Base-by-base conservation (phyloP, 1,140 invertebrate species). In the Drosophila parvula region DNA sequence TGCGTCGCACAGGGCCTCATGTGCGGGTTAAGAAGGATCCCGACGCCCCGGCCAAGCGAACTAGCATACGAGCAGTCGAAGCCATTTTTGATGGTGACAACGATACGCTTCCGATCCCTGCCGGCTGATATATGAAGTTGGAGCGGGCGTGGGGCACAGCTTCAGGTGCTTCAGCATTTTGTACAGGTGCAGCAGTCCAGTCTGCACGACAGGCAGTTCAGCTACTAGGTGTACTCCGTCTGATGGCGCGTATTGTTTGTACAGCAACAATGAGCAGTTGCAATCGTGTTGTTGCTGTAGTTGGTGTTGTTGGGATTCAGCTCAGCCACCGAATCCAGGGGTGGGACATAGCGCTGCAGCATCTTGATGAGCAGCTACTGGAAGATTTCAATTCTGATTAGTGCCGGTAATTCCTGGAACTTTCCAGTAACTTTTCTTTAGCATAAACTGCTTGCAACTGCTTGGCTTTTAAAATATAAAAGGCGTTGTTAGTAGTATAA, bases 31-130 rank as follows among this genome's bases (percentile, higher is more conserved):
- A 92, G 16, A 92, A 92, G 14, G 93, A 93, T 2, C 94, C 93
- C 22, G 94, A 93, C 70, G 94, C 96, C 68, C 94, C 96, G 91
- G 96, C 95, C 48, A 98, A 93, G 93, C 61, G 97, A 98, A n/a
- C 98, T 98, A 16, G 96, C 95, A 91, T 99, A 99, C 0, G 98
- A 98, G 0, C 98, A 98, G 93, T 99, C 98, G 92, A 98, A 99
- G 43, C 96, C 93, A 90, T 99, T 97, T 92, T 99, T 99, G 65
- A 99, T 97, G 1, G 97, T 96, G 11, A 99, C 98, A 93, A 99
- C 98, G 71, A 99, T 98, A 75, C 97, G 93, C 44, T 96, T 65
- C 97, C 97, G 91, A 63, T 90, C 95, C 94, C 91, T 95, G 96
- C 96, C 95, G 92, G 70, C 93, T 92, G 68, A 74, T 74, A 92